A percentile compares a stretch with the other conserved stretches of the same genome.
Conservation (phyloP, 1,140 invertebrate species). For the Phymorhynchus buccinoides region DNA sequence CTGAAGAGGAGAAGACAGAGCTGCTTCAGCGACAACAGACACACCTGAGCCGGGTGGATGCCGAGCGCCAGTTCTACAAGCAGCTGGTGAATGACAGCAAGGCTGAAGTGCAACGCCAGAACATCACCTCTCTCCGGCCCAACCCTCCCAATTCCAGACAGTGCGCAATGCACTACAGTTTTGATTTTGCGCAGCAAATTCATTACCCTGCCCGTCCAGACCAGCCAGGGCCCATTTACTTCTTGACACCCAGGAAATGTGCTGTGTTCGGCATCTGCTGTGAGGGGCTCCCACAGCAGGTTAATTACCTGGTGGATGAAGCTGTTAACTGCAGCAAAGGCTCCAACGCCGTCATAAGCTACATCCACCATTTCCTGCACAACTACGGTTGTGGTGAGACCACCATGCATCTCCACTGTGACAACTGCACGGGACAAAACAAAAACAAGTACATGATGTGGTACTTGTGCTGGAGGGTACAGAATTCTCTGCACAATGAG, state of each 20-base stretch:
- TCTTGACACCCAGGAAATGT: slow-evolving; percentile 22
- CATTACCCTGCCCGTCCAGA: background rate
- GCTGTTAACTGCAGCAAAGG: slow-evolving; percentile 47
- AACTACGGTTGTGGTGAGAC: slow-evolving; percentile 53
- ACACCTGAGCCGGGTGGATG: slow-evolving; percentile 29
- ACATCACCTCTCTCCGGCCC: background rate
- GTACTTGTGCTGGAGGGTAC: slow-evolving; percentile 57
- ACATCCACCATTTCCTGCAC: slow-evolving; percentile 53
- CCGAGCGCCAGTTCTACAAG: slow-evolving; percentile 11
- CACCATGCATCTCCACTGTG: slow-evolving; percentile 46
- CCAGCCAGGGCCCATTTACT: slow-evolving; percentile 36
- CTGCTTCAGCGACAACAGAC: background rate
- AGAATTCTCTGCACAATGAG: slow-evolving; percentile 40
- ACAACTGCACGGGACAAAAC: slow-evolving; percentile 59
- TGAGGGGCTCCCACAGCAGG: background rate
- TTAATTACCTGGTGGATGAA: slow-evolving; percentile 6
- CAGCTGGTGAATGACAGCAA: background rate
- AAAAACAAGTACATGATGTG: slow-evolving; percentile 57
- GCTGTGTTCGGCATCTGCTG: background rate
- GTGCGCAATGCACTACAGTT: slow-evolving; percentile 52
- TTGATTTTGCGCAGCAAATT: slow-evolving; percentile 56
- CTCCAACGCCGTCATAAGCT: slow-evolving; percentile 53
- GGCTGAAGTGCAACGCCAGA: background rate
- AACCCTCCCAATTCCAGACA: slow-evolving; percentile 4
- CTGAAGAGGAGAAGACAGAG: background rate